Evolutionary conservation across 2,888 invertebrate species (phyloP), one percentile per base, ranked within the genome.

Genomic region (Drosophila meridionalis): DNA sequence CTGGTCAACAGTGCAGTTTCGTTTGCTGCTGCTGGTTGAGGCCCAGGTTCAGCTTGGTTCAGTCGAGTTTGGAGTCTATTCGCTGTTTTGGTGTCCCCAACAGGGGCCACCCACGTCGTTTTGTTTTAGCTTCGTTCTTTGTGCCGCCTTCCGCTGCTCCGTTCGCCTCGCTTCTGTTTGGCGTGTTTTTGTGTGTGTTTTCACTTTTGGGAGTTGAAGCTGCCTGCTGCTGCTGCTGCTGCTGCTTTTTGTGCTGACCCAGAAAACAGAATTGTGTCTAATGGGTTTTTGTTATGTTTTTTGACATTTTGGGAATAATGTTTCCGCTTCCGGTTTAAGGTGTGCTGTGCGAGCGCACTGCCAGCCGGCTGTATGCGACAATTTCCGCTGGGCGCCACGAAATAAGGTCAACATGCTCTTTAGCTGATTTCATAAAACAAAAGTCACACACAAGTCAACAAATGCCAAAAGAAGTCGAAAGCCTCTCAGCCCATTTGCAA

Each of bases 221-320:
- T 73, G 70, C 55, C 68, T 73, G 50, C 42, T 55, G 26, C 32
- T 43, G 40, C 48, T 52, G 36, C 34, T 47, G 50, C 48, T 59
- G 7, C 47, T 59, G 61, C 56, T 69, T 76, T 69, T 76, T 80
- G 62, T 79, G 63, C 76, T 75, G 88, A 87, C 87, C 87, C 88
- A 89, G 89, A 86, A 78, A 88, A 83, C 78, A 76, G 82, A 87
- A 89, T 80, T 83, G 83, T 86, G 83, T 89, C 89, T 87, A 87
- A 89, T 87, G 88, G 88, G 74, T 82, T 88, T 89, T 84, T 87
- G 87, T 87, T 89, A 82, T 87, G 89, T 82, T 89, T 87, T 88
- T 85, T 89, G 87, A 89, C 87, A 88, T 88, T 88, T 87, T 87
- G 81, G 86, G 87, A 86, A 88, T 87, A 87, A 89, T 89, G 87